Evolutionary conservation across 2,797 vertebrate species (phyloP), one percentile per base, ranked within the genome.

Genomic region (Molossus molossus): DNA sequence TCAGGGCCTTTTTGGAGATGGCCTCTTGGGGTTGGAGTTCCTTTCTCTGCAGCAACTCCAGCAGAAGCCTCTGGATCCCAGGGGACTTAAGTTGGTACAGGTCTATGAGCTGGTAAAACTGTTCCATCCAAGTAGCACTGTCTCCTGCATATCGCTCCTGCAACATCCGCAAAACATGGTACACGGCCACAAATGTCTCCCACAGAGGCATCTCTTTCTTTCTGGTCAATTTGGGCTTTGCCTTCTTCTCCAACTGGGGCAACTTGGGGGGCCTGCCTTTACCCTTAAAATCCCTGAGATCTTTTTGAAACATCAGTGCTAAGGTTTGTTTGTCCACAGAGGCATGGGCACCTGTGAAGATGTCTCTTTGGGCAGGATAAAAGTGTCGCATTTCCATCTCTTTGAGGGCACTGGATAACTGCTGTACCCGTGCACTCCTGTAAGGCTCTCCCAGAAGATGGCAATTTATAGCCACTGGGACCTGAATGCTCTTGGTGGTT

Each of bases 141-240:
- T 97, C 96, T 45, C 79, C 37, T 21, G 50, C 91, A 7, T 94
- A 91, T 53, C 4, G 85, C 79, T 92, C 69, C 86, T 89, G 94
- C 25, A 97, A 85, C 92, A 86, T 97, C 69, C 9, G 53, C 86
- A 96, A 37, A 57, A 97, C 93, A 45, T 97, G 80, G 55, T 97
- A 98, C 29, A 98, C 81, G 0, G 93, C 92, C 50, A 96, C 96
- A 10, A 98, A 96, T 0, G 64, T 97, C 79, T 97, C 95, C 97
- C 97, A 97, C 2, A 5, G 79, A 23, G 96, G 96, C 4, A 94
- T 1, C 21, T 57, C 73, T 76, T 94, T 69, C 75, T 65, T 79
- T 29, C 60, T 55, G 37, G 79, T 75, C 37, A 82, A 75, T 58
- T 25, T 23, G 18, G 75, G 60, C 75, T 62, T 64, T 53, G 40